A percentile compares a stretch with the other conserved stretches of the same genome.
Evolutionary conservation across 2,888 invertebrate species (phyloP).

Genomic region (Bugulina stolonifera): DNA sequence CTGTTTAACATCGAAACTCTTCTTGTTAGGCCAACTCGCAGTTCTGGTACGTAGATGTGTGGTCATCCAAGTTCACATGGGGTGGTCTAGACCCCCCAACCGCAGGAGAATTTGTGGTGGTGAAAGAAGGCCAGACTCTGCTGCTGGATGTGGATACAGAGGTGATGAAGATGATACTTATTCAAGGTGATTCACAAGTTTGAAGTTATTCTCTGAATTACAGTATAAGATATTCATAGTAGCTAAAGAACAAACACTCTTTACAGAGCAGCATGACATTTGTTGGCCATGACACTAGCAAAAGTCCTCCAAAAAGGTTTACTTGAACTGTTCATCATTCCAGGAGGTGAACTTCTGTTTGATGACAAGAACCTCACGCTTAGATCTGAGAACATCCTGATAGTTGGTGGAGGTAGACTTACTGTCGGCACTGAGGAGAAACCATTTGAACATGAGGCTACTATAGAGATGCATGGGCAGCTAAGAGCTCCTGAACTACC

Average conservation of each 20-base stretch:
- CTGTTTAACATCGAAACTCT: too few species aligned
- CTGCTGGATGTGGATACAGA: slow-evolving; percentile 44
- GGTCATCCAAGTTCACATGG: slow-evolving; percentile 45
- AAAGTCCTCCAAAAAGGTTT: too few species aligned
- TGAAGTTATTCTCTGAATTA: too few species aligned
- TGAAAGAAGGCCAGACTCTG: slow-evolving; percentile 40
- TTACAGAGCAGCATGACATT: too few species aligned
- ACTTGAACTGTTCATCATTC: too few species aligned
- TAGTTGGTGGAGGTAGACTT: slow-evolving; percentile 28
- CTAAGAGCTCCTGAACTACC: slow-evolving; percentile 30
- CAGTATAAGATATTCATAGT: too few species aligned
- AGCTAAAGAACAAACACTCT: too few species aligned
- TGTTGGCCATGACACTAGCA: too few species aligned
- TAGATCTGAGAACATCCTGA: slow-evolving; percentile 29
- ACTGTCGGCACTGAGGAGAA: slow-evolving; percentile 30
- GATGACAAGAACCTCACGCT: slow-evolving; percentile 30
- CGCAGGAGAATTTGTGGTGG: slow-evolving; percentile 44
- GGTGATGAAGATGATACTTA: slow-evolving; percentile 42
- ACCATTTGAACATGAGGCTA: slow-evolving; percentile 29
- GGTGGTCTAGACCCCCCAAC: slow-evolving; percentile 37
- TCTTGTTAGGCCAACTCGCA: slow-evolving; percentile 34
- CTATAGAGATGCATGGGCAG: slow-evolving; percentile 29
- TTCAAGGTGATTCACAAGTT: slow-evolving; percentile 42
- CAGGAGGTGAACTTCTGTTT: slow-evolving; percentile 30
- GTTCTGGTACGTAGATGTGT: slow-evolving; percentile 45